Base-by-base conservation (phyloP, 2,888 invertebrate species). In the Diaphora mendica region DNA sequence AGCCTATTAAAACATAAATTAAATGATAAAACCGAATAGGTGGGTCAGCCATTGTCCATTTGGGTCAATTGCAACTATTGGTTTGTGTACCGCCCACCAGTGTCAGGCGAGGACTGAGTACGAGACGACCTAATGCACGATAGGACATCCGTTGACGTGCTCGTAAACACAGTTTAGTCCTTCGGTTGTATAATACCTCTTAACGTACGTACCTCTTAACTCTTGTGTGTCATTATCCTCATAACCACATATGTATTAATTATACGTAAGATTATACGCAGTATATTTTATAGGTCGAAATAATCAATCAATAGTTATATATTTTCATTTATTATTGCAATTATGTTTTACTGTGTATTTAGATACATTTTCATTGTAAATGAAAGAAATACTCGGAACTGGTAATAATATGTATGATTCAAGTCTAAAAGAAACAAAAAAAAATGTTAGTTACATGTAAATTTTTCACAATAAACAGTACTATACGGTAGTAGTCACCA, bases 51-150 rank as follows among this genome's bases (percentile, higher is more conserved):
- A 79, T 79, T 81, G 82, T 87, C 85, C 89, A 91, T 92, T 91
- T 89, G 82, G 91, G 90, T 91, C 92, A 91, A 89, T 89, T 91
- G 90, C 88, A 87, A 87, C 87, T 89, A 89, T 89, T 87, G 84
- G 80, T 85, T 89, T 86, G 86, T 82, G 80, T 76, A 81, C 86
- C 86, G 87, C 88, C 88, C 86, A 87, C 87, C 48, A 44, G 42
- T 72, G 73, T 72, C 76, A 75, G 75, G 65, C 76, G 77, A 81
- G 78, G 79, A 74, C 78, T 75, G 77, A 81, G 79, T 79, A 74
- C 77, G 74, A 77, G 71, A 62, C 78, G 82, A 83, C 83, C 85
- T 84, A 82, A 75, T 74, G 75, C 55, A 69, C 74, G 74, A 75
- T 75, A 74, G 71, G 72, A 75, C 82, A 80, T 84, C 84, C 82